Evolutionary conservation across 92 coral and sea anemone genomes (phyloP).

Genomic region (Epizoanthus stellaris): DNA sequence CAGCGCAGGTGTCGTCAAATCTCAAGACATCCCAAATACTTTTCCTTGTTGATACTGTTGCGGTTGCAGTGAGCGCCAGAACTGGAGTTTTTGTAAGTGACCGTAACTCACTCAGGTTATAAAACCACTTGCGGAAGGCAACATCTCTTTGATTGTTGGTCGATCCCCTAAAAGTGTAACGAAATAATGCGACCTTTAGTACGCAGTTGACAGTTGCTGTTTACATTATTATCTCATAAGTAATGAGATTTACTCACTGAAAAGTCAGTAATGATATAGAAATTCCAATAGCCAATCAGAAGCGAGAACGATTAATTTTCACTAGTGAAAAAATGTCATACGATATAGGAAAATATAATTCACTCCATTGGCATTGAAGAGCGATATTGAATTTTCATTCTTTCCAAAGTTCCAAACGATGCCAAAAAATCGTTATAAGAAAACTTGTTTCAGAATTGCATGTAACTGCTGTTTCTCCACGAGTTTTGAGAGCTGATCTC

Average conservation of each 20-base stretch:
- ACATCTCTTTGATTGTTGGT: neutral
- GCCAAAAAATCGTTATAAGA: neutral
- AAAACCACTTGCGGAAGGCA: neutral
- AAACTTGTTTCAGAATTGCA: neutral
- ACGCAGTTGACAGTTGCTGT: no score
- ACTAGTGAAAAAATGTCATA: no score
- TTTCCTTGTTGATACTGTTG: neutral
- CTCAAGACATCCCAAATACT: neutral
- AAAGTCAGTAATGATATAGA: no score
- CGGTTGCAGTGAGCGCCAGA: neutral
- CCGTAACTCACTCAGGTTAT: neutral
- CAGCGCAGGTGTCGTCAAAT: neutral
- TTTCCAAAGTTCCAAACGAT: no score
- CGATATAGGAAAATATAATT: neutral
- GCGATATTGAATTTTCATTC: no score
- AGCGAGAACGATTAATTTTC: no score
- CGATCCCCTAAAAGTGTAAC: neutral
- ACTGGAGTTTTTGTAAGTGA: neutral
- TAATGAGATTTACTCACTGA: no score
- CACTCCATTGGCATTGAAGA: neutral
- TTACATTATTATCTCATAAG: no score
- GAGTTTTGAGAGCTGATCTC: no score
- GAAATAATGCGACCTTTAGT: neutral
- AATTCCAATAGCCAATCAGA: no score
- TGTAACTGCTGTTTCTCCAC: no score